Percentiles rank a stretch among this genome's conserved stretches.
Evolutionary conservation across 2,888 invertebrate genomes (phyloP).

Genomic region (Nomada fucata): DNA sequence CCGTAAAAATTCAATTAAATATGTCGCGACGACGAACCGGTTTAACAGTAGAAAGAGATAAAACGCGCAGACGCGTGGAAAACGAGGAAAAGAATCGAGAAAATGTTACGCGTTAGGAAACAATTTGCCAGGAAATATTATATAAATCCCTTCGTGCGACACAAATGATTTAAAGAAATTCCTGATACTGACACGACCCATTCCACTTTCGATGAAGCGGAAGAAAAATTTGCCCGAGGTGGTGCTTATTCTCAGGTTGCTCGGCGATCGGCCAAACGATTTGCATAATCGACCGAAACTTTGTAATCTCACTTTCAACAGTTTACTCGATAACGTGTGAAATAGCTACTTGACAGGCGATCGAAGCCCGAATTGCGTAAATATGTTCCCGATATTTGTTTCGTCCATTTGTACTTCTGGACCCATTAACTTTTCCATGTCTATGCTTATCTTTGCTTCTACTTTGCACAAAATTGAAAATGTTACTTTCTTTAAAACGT

Average conservation of each 20-base stretch:
- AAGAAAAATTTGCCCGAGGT: conserved; percentile 56
- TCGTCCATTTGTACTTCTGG: too few species aligned
- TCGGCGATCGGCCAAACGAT: conserved; percentile 46
- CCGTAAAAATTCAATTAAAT: not conserved
- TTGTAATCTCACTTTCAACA: conserved; percentile 36
- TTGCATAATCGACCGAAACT: conserved; percentile 62
- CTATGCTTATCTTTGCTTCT: too few species aligned
- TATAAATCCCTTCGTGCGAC: conserved; percentile 18
- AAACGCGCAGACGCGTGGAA: not conserved
- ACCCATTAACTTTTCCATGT: too few species aligned
- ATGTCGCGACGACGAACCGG: not conserved
- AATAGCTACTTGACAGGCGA: not conserved
- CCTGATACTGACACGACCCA: conserved; percentile 61
- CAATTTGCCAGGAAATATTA: conserved; percentile 21
- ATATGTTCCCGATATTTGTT: too few species aligned
- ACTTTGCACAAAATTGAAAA: too few species aligned
- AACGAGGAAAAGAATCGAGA: not conserved
- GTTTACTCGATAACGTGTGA: conserved; percentile 16
- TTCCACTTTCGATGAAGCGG: conserved; percentile 42
- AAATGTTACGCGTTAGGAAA: conserved; percentile 13
- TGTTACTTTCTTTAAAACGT: too few species aligned
- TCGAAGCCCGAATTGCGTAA: not conserved
- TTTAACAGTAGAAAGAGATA: not conserved
- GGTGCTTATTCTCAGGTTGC: conserved; percentile 52
- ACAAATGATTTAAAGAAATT: conserved; percentile 51